phyloP scores from a whole-genome alignment of 2,113 vertebrate species.

The Elanoides forficatus region DNA sequence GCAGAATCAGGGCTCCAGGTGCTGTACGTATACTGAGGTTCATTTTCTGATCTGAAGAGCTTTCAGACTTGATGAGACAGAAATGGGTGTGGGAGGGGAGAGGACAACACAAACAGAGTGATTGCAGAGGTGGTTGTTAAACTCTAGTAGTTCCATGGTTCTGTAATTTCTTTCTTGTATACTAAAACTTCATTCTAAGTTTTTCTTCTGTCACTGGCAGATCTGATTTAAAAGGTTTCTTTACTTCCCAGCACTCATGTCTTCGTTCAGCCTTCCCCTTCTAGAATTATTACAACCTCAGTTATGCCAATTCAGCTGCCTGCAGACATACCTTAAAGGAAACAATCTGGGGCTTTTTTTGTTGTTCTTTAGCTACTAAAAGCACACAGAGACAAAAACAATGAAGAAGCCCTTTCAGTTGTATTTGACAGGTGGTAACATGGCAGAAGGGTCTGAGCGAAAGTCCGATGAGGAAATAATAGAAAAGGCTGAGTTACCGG shows the following conservation, averaged over 20 bases:
- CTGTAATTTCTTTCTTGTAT: constrained; percentile 34
- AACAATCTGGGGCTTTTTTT: background rate
- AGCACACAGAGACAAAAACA: background rate
- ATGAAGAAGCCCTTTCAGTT: background rate
- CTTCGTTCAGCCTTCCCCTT: background rate
- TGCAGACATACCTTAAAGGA: constrained; percentile 2
- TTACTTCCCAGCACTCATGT: background rate
- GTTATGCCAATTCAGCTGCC: constrained; percentile 2
- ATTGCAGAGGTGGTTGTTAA: constrained; percentile 44
- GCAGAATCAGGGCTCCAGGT: constrained; percentile 40
- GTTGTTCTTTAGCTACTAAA: background rate
- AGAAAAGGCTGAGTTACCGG: background rate
- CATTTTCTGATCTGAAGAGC: constrained; percentile 54
- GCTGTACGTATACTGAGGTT: constrained; percentile 7
- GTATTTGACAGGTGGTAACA: background rate
- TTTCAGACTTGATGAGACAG: constrained; percentile 47
- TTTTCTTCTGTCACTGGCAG: constrained; percentile 20
- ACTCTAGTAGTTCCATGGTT: background rate
- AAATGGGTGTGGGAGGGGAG: background rate
- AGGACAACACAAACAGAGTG: constrained; percentile 34
- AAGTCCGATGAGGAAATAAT: background rate
- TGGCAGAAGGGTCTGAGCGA: background rate
- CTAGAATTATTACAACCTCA: background rate
- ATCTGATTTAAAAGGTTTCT: constrained; percentile 29
- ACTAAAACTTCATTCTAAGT: constrained; percentile 22